These are phyloP conservation scores for Drosophila ustulata DNA, from an alignment of 2,888 invertebrate genomes.

Conservation along the genomic window DNA sequence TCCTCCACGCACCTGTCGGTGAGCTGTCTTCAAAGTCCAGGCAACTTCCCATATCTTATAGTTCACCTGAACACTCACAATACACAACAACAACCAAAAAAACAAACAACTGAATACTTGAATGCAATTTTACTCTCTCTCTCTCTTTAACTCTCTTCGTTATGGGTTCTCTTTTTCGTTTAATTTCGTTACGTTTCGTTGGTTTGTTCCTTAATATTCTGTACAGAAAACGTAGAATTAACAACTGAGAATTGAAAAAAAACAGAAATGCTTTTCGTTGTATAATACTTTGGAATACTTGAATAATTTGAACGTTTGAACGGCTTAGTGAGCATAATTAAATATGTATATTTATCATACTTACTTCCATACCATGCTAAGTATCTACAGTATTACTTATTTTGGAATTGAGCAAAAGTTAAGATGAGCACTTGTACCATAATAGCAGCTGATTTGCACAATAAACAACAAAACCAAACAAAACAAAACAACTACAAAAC, in stretches of 20 bases:
- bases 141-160: conserved; percentile 26
- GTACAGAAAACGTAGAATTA: conserved; percentile 72
- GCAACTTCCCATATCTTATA: conserved; percentile 24
- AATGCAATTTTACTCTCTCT: conserved; percentile 54
- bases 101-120: conserved; percentile 44
- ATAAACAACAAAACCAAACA: conserved; percentile 27
- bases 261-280: conserved; percentile 64
- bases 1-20: conserved; percentile 15
- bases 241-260: conserved; percentile 56
- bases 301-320: conserved; percentile 64
- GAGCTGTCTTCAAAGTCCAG: conserved; percentile 28
- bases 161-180: conserved; percentile 38
- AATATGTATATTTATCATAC: conserved; percentile 53
- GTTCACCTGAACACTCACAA: conserved; percentile 31
- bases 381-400: conserved; percentile 26
- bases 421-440: conserved; percentile 79
- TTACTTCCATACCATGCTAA: conserved; percentile 38
- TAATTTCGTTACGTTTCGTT: conserved; percentile 46
- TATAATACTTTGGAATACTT: conserved; percentile 62
- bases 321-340: conserved; percentile 65
- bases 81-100: conserved; percentile 34
- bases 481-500: conserved; percentile 21
- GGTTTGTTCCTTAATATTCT: conserved; percentile 54
- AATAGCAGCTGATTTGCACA: conserved; percentile 76
- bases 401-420: conserved; percentile 64